Conservation (phyloP, 2,113 vertebrate species). For the Gulo gulo region DNA sequence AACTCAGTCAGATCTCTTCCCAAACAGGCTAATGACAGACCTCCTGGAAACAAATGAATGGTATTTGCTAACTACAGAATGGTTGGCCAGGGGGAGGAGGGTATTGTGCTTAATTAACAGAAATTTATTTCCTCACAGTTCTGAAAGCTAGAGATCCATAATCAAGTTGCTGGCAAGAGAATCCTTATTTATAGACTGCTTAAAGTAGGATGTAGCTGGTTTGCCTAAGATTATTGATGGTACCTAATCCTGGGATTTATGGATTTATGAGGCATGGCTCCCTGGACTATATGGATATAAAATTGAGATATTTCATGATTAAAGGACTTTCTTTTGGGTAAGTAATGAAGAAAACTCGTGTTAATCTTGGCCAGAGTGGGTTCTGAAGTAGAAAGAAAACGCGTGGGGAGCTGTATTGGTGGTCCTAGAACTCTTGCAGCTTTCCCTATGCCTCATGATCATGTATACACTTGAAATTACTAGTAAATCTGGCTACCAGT, state of each 20-base stretch:
- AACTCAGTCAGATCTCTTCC: neutral
- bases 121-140: constrained; percentile 2
- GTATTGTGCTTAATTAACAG: neutral
- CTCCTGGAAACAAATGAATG: neutral
- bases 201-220: neutral
- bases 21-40: neutral
- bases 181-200: neutral
- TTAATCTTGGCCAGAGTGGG: neutral
- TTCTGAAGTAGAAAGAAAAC: neutral
- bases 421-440: neutral
- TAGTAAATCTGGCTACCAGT: neutral
- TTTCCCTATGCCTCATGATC: neutral
- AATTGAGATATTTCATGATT: neutral
- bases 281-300: neutral
- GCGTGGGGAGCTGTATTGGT: neutral
- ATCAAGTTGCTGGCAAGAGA: neutral
- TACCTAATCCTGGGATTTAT: neutral
- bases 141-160: neutral
- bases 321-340: neutral
- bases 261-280: neutral
- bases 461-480: neutral
- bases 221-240: neutral
- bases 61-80: neutral
- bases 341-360: neutral
- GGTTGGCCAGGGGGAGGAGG: rapidly evolving